These are phyloP conservation scores for Anabas testudineus DNA, from an alignment of 2,797 vertebrate species.

Conservation along the genomic window DNA sequence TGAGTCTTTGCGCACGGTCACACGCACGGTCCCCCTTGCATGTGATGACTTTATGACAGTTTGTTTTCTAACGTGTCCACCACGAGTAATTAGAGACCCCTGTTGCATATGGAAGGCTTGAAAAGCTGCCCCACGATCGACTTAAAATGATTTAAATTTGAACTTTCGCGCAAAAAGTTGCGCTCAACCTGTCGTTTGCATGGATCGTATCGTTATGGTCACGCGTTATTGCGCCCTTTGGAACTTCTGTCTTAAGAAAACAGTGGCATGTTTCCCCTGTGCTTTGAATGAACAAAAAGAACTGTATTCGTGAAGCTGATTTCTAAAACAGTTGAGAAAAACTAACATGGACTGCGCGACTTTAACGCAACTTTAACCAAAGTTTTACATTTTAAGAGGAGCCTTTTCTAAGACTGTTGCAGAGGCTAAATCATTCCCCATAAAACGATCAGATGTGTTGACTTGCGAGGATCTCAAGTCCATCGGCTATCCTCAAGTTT, in stretches of 20 bases:
- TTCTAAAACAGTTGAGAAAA: background rate
- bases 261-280: background rate
- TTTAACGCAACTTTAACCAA: no score
- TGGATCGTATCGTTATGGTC: background rate
- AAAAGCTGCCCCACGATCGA: conserved; percentile 1
- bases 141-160: background rate
- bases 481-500: conserved; percentile 15
- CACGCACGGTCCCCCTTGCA: conserved; percentile 16
- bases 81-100: conserved; percentile 5
- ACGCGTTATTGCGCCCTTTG: background rate
- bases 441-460: background rate
- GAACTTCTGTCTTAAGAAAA: background rate
- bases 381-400: background rate
- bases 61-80: conserved; percentile 43
- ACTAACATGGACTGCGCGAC: background rate
- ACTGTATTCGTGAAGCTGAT: background rate
- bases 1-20: conserved; percentile 85
- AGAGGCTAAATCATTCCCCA: background rate
- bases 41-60: conserved; percentile 33
- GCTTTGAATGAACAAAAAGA: background rate
- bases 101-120: conserved; percentile 14
- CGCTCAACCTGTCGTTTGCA: background rate
- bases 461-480: background rate
- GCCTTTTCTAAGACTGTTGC: background rate
- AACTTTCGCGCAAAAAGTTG: conserved; percentile 24